phyloP scores from a whole-genome alignment of 2,797 vertebrate species.

The Parauchenoglanis punctatus region DNA sequence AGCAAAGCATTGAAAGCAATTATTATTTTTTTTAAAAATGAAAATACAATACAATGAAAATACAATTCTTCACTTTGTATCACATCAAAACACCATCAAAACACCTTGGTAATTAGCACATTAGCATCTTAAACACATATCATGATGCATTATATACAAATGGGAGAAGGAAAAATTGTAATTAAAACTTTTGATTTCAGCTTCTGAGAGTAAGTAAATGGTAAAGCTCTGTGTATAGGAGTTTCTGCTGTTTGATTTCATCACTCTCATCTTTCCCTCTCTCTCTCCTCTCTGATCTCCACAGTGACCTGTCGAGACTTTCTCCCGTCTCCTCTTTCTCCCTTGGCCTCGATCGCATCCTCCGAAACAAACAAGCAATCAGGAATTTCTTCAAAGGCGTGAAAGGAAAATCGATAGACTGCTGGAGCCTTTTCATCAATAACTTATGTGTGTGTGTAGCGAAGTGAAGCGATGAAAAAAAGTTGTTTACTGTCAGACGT shows the following conservation, averaged over 20 bases:
- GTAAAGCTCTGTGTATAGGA: constrained; percentile 17
- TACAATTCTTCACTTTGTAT: no score
- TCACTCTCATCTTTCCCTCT: constrained; percentile 43
- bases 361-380: constrained; percentile 67
- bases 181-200: neutral
- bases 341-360: constrained; percentile 61
- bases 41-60: no score
- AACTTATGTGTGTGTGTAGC: constrained; percentile 66
- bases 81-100: no score
- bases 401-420: constrained; percentile 70
- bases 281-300: constrained; percentile 68
- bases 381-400: constrained; percentile 72
- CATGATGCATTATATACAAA: neutral
- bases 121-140: neutral
- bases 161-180: neutral
- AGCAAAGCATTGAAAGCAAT: no score
- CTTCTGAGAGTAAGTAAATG: constrained; percentile 54
- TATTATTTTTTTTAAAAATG: no score
- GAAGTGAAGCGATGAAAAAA: constrained; percentile 52
- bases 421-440: constrained; percentile 73
- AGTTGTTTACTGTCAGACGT: constrained; percentile 5
- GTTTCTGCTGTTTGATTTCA: neutral
- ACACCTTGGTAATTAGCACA: neutral
- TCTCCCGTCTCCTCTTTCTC: constrained; percentile 21
- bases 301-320: constrained; percentile 59